Conservation (phyloP, 2,888 invertebrate genomes). For the Cheilosia vulpina region DNA sequence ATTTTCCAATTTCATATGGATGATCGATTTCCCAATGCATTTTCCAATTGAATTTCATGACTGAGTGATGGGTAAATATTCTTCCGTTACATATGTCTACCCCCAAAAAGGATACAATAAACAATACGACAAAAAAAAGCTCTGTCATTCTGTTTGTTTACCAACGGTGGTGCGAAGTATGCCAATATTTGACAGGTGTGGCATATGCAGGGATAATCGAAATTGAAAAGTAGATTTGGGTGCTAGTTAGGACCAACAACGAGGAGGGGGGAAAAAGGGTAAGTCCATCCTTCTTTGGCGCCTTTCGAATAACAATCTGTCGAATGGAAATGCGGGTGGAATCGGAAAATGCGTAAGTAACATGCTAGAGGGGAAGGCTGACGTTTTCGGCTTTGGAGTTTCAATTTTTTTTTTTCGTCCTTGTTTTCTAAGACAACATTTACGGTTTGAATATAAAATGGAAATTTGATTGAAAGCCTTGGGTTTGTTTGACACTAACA, state of each 20-base stretch:
- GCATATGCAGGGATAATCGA: slow-evolving; percentile 72
- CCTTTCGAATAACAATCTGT: slow-evolving; percentile 42
- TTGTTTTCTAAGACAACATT: slow-evolving; percentile 45
- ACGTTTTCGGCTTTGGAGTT: too few relatives aligned
- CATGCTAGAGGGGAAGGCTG: neutral
- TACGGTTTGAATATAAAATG: slow-evolving; percentile 60
- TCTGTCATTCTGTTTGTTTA: slow-evolving; percentile 57
- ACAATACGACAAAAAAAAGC: slow-evolving; percentile 26
- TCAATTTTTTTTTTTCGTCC: slow-evolving; percentile 15
- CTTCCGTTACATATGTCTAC: slow-evolving; percentile 39
- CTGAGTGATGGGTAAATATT: slow-evolving; percentile 63
- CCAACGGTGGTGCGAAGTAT: slow-evolving; percentile 54
- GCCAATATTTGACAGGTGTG: slow-evolving; percentile 75
- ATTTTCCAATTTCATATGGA: slow-evolving; percentile 59
- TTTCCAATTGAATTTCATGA: slow-evolving; percentile 67
- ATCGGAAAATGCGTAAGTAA: slow-evolving; percentile 48
- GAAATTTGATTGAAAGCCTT: slow-evolving; percentile 59
- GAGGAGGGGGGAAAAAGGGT: neutral
- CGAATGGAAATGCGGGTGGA: slow-evolving; percentile 60
- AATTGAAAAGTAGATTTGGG: slow-evolving; percentile 69
- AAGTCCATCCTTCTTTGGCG: neutral
- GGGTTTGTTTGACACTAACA: slow-evolving; percentile 57
- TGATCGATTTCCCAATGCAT: slow-evolving; percentile 67
- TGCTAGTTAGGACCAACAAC: slow-evolving; percentile 7
- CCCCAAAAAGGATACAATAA: slow-evolving; percentile 22